phyloP scores from a whole-genome alignment of 2,888 invertebrate species.

The Phrixothrix hirtus region DNA sequence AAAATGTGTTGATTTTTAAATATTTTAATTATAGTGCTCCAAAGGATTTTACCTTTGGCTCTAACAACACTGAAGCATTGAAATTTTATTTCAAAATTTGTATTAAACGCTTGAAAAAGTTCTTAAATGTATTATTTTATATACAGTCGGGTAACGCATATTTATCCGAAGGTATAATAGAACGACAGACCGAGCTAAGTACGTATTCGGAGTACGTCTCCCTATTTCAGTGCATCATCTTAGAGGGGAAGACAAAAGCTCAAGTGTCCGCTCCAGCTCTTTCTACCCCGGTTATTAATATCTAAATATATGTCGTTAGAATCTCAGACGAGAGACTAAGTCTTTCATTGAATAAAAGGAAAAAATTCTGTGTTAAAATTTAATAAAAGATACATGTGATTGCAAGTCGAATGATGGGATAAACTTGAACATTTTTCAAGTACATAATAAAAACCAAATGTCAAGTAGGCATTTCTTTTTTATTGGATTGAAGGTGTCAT shows the following conservation, averaged over 20 bases:
- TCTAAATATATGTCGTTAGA: constrained; percentile 38
- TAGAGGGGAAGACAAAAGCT: constrained; percentile 39
- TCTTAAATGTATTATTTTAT: background rate
- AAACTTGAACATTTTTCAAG: constrained; percentile 9
- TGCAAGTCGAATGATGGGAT: too few relatives aligned
- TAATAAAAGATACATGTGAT: too few relatives aligned
- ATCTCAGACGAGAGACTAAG: constrained; percentile 16
- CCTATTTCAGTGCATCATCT: constrained; percentile 35
- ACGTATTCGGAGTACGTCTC: constrained; percentile 29
- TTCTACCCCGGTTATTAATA: constrained; percentile 37
- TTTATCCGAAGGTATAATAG: constrained; percentile 24
- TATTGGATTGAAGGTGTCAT: constrained; percentile 39
- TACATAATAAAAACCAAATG: constrained; percentile 17
- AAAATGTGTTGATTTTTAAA: too few relatives aligned
- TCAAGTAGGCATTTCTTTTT: constrained; percentile 35
- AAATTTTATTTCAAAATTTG: too few relatives aligned
- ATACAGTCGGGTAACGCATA: background rate
- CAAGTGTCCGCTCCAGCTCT: constrained; percentile 33
- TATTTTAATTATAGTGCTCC: too few relatives aligned
- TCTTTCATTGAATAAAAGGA: too few relatives aligned
- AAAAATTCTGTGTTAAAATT: too few relatives aligned
- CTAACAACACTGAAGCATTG: too few relatives aligned
- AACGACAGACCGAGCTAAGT: constrained; percentile 21
- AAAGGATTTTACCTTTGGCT: too few relatives aligned
- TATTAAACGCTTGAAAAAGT: background rate